These are phyloP conservation scores for Pentalonia nigronervosa DNA, from an alignment of 1,140 invertebrate genomes.

Conservation along the genomic window DNA sequence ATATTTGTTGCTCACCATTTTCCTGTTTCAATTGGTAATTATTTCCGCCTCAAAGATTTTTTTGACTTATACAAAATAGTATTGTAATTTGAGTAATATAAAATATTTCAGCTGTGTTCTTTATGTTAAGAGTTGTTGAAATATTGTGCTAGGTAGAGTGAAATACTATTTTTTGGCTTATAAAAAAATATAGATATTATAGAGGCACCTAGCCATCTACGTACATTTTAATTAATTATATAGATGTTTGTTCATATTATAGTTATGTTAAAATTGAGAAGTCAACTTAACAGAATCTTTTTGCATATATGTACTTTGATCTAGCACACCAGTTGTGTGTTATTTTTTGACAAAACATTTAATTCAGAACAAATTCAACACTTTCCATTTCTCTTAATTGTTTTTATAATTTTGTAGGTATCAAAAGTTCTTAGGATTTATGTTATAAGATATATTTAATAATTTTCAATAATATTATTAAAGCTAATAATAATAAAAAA, in stretches of 20 bases:
- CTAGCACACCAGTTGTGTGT: too few relatives aligned
- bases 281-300: not conserved
- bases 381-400: too few relatives aligned
- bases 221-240: not conserved
- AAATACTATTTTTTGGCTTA: not conserved
- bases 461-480: too few relatives aligned
- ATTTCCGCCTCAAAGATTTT: not conserved
- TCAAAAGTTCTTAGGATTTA: too few relatives aligned
- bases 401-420: too few relatives aligned
- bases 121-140: not conserved
- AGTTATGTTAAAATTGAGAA: not conserved
- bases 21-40: slow-evolving; percentile 59
- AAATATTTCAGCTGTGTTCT: not conserved
- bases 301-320: too few relatives aligned
- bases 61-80: not conserved
- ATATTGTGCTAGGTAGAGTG: not conserved
- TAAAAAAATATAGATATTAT: too few relatives aligned
- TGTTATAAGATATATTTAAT: too few relatives aligned
- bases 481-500: too few relatives aligned
- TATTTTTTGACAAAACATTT: too few relatives aligned
- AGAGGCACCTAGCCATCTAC: not conserved
- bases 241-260: not conserved
- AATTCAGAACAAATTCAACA: too few relatives aligned
- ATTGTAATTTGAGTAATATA: too few relatives aligned
- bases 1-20: slow-evolving; percentile 58